Evolutionary conservation across 64 coral and sea anemone genomes (phyloP).

Genomic region (Pocillopora damicornis): DNA sequence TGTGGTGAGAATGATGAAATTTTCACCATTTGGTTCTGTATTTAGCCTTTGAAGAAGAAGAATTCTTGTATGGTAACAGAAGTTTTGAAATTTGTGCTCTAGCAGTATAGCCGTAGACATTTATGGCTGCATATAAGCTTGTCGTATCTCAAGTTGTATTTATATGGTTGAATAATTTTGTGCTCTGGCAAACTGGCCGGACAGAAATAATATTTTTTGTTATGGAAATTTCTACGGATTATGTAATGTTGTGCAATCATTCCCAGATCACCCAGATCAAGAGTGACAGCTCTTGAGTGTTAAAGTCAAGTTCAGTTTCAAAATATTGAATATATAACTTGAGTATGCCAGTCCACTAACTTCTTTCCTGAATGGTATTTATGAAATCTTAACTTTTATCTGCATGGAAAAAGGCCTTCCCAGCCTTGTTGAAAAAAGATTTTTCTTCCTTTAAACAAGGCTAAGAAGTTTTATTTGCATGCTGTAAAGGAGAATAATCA

Average conservation of each 20-base stretch:
- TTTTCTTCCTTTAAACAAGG: too few species aligned
- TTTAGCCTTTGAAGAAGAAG: not conserved
- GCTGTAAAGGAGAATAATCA: too few species aligned
- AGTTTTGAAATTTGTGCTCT: not conserved
- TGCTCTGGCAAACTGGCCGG: not conserved
- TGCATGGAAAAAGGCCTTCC: too few species aligned
- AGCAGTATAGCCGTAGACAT: not conserved
- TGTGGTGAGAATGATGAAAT: not conserved
- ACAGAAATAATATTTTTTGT: conserved; percentile 30
- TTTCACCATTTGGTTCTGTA: not conserved
- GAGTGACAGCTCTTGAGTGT: not conserved
- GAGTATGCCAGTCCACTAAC: too few species aligned
- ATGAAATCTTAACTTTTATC: too few species aligned
- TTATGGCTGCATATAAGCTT: not conserved
- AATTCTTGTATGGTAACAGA: not conserved
- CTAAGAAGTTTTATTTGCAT: too few species aligned
- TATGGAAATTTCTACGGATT: not conserved
- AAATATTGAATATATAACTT: too few species aligned
- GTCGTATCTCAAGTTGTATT: not conserved
- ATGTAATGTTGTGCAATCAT: not conserved
- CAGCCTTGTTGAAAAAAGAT: too few species aligned
- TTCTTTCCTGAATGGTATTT: too few species aligned
- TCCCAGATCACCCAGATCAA: not conserved
- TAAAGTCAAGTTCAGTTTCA: too few species aligned
- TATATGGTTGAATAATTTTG: not conserved